Base-by-base conservation (phyloP, 2,888 invertebrate genomes). In the Cistogaster globosa region DNA sequence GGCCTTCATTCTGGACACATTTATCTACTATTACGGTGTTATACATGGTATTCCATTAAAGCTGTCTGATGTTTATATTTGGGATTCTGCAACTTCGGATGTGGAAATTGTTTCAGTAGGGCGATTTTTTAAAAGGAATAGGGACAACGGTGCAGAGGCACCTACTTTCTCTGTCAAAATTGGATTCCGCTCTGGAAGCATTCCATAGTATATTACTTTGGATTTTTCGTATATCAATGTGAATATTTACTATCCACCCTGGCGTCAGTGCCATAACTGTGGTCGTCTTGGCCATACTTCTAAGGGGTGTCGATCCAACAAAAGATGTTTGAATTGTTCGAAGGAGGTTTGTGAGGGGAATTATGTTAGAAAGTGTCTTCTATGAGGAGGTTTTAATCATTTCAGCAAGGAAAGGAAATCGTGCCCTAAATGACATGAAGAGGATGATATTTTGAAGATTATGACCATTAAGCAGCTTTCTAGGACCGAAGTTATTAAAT, bases 241-340 rank as follows among this genome's bases (percentile, higher is more conserved):
- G 9, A 22, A 14, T 22, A 20, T 48, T 26, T n/a, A n/a, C n/a
- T n/a, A n/a, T n/a, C 74, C 60, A 20, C 22, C 51, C 8, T 36
- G 53, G 9, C 51, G 62, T 36, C 62, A 65, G 18, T 75, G 65
- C 26, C 14, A 32, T 12, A 36, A 74, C 16, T 74, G 63, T 45
- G 62, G 74, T 7, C 51, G 63, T n/a, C 53, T 75, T 1, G 55
- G 75, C 5, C 72, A 72, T 45, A 72, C 51, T 1, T 36, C n/a
- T 4, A 60, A 26, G 11, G 48, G 60, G 0, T 62, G 72, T n/a
- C 36, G 60, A 1, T 72, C 48, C 9, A 58, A 8, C 14, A 71
- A 71, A n/a, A 71, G 71, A 48, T 71, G 48, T n/a, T 20, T 60
- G 1, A 45, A 45, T 7, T 60, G 71, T 14, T 2, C 60, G 3